Conservation (phyloP, 2,797 vertebrate species). For the Melanotaenia pygmaea region DNA sequence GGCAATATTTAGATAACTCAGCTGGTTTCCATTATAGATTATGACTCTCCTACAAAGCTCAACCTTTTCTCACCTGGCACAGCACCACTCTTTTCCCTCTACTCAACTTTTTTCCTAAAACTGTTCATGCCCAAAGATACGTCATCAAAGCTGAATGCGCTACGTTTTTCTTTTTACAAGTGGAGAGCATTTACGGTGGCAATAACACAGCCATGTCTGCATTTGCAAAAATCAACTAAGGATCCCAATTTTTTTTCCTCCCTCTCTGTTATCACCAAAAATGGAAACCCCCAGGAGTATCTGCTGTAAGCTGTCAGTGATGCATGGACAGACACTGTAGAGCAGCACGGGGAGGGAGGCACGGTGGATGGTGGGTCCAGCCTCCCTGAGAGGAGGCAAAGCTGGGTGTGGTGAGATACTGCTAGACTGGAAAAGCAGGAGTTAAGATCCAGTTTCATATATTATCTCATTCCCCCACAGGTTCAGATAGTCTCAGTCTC, state of each 20-base stretch:
- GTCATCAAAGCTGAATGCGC: constrained; percentile 18
- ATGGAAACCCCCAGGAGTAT: constrained; percentile 3
- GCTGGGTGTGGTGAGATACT: constrained; percentile 45
- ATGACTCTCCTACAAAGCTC: constrained; percentile 47
- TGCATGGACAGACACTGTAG: constrained; percentile 8
- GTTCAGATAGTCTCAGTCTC: constrained; percentile 51
- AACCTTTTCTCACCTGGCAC: constrained; percentile 49
- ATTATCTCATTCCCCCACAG: constrained; percentile 23
- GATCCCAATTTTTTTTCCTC: background rate
- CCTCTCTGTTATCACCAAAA: background rate
- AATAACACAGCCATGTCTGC: constrained; percentile 18
- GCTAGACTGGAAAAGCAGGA: constrained; percentile 44
- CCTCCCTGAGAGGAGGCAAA: constrained; percentile 4
- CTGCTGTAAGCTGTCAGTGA: constrained; percentile 32
- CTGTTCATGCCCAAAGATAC: background rate
- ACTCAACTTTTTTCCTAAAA: constrained; percentile 1
- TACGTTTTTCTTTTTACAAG: background rate
- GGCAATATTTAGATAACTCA: constrained; percentile 48
- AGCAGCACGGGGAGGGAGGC: background rate
- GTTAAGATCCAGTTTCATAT: constrained; percentile 43
- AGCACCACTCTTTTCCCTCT: constrained; percentile 9
- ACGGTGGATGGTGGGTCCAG: background rate
- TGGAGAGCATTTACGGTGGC: constrained; percentile 3
- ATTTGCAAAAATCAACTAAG: constrained; percentile 14
- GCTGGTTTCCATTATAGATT: constrained; percentile 72